Evolutionary conservation across 2,888 invertebrate species (phyloP).

Genomic region (Hypomecis punctinalis): DNA sequence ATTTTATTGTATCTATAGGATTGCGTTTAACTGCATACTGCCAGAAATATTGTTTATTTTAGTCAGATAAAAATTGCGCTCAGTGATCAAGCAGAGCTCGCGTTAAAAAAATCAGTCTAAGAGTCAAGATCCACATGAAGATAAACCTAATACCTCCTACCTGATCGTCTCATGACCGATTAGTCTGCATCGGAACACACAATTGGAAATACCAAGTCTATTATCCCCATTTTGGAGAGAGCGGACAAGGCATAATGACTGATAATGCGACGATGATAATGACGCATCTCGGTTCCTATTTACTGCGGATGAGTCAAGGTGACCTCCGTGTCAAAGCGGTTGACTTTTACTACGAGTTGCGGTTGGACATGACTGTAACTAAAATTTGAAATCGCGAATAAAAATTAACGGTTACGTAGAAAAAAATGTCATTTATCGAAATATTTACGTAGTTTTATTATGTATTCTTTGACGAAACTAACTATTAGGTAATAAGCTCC

Average conservation of each 20-base stretch:
- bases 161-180: neutral
- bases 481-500: too few relatives aligned
- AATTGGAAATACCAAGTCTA: slow-evolving; percentile 13
- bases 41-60: too few relatives aligned
- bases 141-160: neutral
- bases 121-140: neutral
- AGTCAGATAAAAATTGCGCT: too few relatives aligned
- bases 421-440: too few relatives aligned
- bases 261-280: slow-evolving; percentile 6
- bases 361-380: too few relatives aligned
- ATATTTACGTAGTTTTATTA: too few relatives aligned
- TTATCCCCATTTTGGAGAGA: slow-evolving; percentile 16
- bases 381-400: too few relatives aligned
- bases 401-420: too few relatives aligned
- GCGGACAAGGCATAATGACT: neutral
- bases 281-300: slow-evolving; percentile 10
- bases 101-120: neutral
- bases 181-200: neutral
- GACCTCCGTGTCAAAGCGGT: neutral
- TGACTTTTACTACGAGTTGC: neutral
- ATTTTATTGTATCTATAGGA: too few relatives aligned
- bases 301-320: slow-evolving; percentile 5
- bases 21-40: too few relatives aligned
- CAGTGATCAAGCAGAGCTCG: too few relatives aligned
- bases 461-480: too few relatives aligned